Base-by-base conservation (phyloP, 2,113 vertebrate species). In the Hyperopisus bebe region DNA sequence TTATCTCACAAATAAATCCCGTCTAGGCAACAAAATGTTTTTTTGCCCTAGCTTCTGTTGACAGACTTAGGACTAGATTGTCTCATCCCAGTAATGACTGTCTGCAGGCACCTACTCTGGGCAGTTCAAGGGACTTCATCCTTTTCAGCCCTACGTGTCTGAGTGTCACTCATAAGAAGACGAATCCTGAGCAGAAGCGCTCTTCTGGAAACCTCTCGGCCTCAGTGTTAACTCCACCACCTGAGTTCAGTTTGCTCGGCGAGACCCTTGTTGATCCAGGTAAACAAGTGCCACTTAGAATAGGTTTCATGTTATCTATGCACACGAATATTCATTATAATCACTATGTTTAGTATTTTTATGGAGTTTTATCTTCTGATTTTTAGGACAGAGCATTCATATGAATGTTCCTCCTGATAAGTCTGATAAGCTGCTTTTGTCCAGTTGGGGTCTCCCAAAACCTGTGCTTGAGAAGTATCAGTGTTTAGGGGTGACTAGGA, bases 381-480 rank as follows among this genome's bases (percentile, higher is more conserved):
- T 53, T 87, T 17, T 74, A 99, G 97, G 94, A 9, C 91, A 92
- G 4, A 92, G 91, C 86, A 90, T 94, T 80, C 95, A 91, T 21
- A 91, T 98, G 93, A 95, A 94, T 88, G 50, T 94, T 92, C 96
- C 97, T 24, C 93, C 93, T 15, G 96, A 96, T 5, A 95, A 96
- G 90, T 91, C 91, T 87, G 97, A 98, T 90, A 97, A 97, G 92
- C 94, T 99, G 88, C 94, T 98, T 2, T 93, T 99, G 90, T 97
- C 97, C 93, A 99, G 95, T 46, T 99, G 98, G 98, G 97, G 97
- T 89, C 97, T 99, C 70, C 98, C 98, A 31, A 94, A 94, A 91
- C 94, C 94, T 4, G 96, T 99, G 86, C 93, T 99, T 88, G 95
- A 98, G 88, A 96, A 96, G 90, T 99, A 99, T 89, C 95, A 96